These are phyloP conservation scores for Neolamprologus multifasciatus DNA, from an alignment of 2,797 vertebrate genomes.

Conservation along the genomic window DNA sequence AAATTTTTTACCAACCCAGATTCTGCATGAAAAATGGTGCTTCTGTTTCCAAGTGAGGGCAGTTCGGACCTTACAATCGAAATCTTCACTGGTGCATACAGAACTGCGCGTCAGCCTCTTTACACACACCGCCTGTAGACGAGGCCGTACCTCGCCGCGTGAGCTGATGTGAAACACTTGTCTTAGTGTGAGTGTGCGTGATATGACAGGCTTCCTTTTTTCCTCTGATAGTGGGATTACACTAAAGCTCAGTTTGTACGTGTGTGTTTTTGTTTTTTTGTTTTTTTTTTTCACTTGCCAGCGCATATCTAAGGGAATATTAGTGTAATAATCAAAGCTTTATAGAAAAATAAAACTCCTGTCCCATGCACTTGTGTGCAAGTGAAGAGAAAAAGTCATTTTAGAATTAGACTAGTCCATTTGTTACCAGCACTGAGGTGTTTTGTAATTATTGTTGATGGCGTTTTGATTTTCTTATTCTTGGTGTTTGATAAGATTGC, in stretches of 20 bases:
- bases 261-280: not conserved
- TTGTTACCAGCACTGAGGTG: conserved; percentile 77
- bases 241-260: conserved; percentile 10
- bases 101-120: not conserved
- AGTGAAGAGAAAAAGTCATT: conserved; percentile 39
- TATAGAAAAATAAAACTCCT: conserved; percentile 44
- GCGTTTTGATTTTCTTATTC: conserved; percentile 64
- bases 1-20: conserved; percentile 11
- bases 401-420: conserved; percentile 56
- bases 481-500: conserved; percentile 70
- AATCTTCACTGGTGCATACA: conserved; percentile 41
- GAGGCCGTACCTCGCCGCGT: conserved; percentile 9
- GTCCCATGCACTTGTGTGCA: conserved; percentile 47
- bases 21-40: conserved; percentile 62
- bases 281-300: not conserved
- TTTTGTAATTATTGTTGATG: conserved; percentile 71
- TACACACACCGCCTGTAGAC: conserved; percentile 10
- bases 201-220: conserved; percentile 29
- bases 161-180: conserved; percentile 44
- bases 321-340: conserved; percentile 69
- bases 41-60: conserved; percentile 40
- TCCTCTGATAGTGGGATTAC: conserved; percentile 10
- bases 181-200: not conserved
- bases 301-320: conserved; percentile 55
- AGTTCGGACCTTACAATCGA: conserved; percentile 7